Percentiles rank a stretch among this genome's conserved stretches.
These are phyloP conservation scores for Ptychobarbus kaznakovi DNA, from an alignment of 2,797 vertebrate genomes.

Conservation along the genomic window DNA sequence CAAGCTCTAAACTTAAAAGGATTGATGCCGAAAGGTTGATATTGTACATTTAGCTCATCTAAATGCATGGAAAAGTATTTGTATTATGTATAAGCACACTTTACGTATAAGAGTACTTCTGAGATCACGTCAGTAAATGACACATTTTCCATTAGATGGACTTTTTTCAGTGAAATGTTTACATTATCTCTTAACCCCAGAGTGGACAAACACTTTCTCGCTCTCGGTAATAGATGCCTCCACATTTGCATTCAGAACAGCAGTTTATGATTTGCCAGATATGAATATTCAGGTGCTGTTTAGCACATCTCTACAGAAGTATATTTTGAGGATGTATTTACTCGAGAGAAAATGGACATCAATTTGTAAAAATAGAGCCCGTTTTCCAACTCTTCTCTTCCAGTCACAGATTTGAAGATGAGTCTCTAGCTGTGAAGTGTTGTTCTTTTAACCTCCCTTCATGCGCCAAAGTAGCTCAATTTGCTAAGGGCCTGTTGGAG, in stretches of 20 bases:
- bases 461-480: conserved; percentile 62
- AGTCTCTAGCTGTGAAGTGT: conserved; percentile 62
- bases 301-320: conserved; percentile 33
- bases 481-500: conserved; percentile 64
- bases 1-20: conserved; percentile 9
- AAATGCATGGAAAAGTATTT: not conserved
- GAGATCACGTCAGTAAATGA: not conserved
- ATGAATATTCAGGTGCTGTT: conserved; percentile 48
- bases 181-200: not conserved
- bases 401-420: conserved; percentile 63
- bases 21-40: not conserved
- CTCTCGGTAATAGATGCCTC: not conserved
- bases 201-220: not conserved
- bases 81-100: not conserved
- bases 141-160: not conserved
- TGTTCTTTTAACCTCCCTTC: conserved; percentile 59
- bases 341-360: conserved; percentile 22
- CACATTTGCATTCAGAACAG: conserved; percentile 40
- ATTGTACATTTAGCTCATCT: not conserved
- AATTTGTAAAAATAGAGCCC: conserved; percentile 55
- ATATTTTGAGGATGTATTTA: conserved; percentile 42
- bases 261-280: conserved; percentile 14
- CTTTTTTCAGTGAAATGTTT: not conserved
- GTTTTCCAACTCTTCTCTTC: conserved; percentile 65
- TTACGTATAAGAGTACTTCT: not conserved